A percentile compares a stretch with the other conserved stretches of the same genome.
Conservation (phyloP, 2,888 invertebrate species). For the Agriotes lineatus region DNA sequence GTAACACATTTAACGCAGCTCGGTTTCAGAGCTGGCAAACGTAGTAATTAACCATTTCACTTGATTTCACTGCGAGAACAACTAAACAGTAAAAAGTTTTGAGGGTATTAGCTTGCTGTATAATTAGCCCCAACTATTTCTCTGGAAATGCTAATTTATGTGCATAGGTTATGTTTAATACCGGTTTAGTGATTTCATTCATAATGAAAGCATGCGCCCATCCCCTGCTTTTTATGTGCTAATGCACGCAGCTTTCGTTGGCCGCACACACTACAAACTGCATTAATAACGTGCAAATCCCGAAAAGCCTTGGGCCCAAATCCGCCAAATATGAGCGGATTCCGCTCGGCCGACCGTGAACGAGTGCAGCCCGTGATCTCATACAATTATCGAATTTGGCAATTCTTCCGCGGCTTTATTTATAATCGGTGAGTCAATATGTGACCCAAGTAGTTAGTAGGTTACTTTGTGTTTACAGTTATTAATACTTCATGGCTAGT, state of each 20-base stretch:
- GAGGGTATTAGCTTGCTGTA: no score
- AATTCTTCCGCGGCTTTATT: constrained; percentile 21
- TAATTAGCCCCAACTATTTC: neutral
- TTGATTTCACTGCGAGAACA: no score
- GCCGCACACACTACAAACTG: neutral
- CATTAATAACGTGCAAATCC: neutral
- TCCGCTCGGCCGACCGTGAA: neutral
- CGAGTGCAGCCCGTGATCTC: constrained; percentile 17
- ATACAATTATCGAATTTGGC: constrained; percentile 22
- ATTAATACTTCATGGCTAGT: constrained; percentile 20
- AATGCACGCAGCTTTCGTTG: neutral
- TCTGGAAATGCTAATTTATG: neutral
- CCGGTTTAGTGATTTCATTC: neutral
- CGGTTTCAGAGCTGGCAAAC: no score
- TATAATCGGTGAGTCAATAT: constrained; percentile 30
- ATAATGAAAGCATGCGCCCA: neutral
- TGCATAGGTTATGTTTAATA: constrained; percentile 1
- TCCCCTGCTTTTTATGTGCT: neutral
- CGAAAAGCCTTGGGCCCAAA: no score
- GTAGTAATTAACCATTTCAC: no score
- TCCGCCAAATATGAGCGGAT: neutral
- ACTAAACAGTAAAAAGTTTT: no score
- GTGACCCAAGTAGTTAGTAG: constrained; percentile 32
- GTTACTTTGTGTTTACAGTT: constrained; percentile 33
- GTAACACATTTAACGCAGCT: no score